phyloP scores from a whole-genome alignment of 1,140 invertebrate genomes.

The Drosophila lowei region DNA sequence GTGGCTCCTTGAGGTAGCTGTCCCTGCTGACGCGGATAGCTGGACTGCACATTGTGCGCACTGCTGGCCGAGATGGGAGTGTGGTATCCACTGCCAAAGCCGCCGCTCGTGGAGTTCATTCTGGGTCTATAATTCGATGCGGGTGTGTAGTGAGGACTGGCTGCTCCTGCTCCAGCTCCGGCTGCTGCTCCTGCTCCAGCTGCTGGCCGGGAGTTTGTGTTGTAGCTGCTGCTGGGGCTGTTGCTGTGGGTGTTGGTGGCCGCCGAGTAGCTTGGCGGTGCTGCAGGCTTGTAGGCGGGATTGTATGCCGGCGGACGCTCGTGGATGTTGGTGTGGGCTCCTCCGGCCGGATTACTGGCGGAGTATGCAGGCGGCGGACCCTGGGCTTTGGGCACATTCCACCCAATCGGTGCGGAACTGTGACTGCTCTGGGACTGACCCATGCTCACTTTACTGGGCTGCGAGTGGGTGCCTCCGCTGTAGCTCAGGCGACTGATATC shows the following conservation, averaged over 20 bases:
- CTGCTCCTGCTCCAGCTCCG: conserved; percentile 6
- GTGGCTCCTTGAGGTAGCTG: conserved; percentile 65
- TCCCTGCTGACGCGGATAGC: conserved; percentile 65
- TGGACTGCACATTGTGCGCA: conserved; percentile 65
- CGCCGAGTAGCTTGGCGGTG: conserved; percentile 57
- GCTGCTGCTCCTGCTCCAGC: not conserved
- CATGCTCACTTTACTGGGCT: conserved; percentile 21
- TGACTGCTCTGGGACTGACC: conserved; percentile 31
- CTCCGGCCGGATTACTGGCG: conserved; percentile 59
- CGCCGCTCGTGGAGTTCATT: conserved; percentile 62
- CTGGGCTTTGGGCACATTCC: conserved; percentile 74
- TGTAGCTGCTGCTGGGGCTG: conserved; percentile 27
- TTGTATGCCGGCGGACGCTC: conserved; percentile 76
- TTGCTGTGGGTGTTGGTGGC: conserved; percentile 49
- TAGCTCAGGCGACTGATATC: conserved; percentile 67
- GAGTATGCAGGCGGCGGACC: conserved; percentile 76
- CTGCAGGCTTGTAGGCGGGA: conserved; percentile 53
- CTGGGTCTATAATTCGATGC: conserved; percentile 54
- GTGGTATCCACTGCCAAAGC: conserved; percentile 46
- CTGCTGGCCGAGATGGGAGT: conserved; percentile 68
- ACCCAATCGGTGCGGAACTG: conserved; percentile 55
- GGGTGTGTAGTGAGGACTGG: conserved; percentile 41
- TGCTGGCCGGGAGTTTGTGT: conserved; percentile 18
- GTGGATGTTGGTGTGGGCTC: conserved; percentile 70
- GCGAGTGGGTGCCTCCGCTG: conserved; percentile 26